phyloP scores from a whole-genome alignment of 2,797 vertebrate genomes.

The Lutjanus argentimaculatus region DNA sequence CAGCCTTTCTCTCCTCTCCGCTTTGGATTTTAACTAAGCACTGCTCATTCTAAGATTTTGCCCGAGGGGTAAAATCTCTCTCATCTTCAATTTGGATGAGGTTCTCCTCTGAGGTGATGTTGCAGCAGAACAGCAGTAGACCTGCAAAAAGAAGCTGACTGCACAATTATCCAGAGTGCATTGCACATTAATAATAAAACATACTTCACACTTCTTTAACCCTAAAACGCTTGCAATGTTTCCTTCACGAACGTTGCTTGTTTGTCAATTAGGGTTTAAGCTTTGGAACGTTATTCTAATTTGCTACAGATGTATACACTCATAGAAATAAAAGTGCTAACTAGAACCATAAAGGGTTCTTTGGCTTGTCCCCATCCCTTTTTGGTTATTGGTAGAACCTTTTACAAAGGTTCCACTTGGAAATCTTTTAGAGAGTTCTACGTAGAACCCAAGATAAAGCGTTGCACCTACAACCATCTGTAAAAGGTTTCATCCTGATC shows the following conservation, averaged over 20 bases:
- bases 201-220: constrained; percentile 45
- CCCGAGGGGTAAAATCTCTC: constrained; percentile 58
- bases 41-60: constrained; percentile 48
- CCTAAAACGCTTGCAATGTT: constrained; percentile 35
- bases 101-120: constrained; percentile 62
- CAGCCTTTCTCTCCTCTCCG: constrained; percentile 8
- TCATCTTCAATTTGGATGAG: constrained; percentile 68
- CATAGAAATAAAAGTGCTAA: too few species aligned
- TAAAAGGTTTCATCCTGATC: too few species aligned
- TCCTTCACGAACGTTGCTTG: constrained; percentile 30
- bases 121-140: constrained; percentile 63
- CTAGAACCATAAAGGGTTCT: too few species aligned
- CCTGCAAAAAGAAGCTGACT: constrained; percentile 77
- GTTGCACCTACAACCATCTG: too few species aligned
- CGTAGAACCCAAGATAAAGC: too few species aligned
- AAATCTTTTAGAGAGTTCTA: too few species aligned
- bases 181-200: constrained; percentile 78
- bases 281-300: constrained; percentile 7
- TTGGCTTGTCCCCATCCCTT: too few species aligned
- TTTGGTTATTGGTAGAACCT: too few species aligned
- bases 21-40: constrained; percentile 51
- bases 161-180: constrained; percentile 67
- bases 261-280: constrained; percentile 23
- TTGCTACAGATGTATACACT: neutral
- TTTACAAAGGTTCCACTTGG: too few species aligned